Evolutionary conservation across 1,140 invertebrate genomes (phyloP), one percentile per base, ranked within the genome.

Genomic region (Diploscapter pachys): DNA sequence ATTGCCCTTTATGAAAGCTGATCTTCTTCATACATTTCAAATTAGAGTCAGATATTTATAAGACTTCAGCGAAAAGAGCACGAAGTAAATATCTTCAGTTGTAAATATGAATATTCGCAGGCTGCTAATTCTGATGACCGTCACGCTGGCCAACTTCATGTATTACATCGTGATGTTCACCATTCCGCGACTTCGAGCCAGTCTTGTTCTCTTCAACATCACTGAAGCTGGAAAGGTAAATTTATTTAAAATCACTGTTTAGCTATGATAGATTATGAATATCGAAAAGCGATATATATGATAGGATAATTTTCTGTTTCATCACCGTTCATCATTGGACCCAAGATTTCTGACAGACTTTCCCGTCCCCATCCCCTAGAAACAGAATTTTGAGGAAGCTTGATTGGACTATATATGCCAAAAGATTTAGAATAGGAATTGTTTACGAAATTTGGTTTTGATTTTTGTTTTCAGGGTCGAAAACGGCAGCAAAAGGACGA

Each of bases 101-200:
- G 31, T 31, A 31, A 31, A 31, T 31, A 31, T 31, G 31, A 31
- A 31, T 31, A 31, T 31, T 31, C 1, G 31, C 31, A 31, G 31
- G 31, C 31, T 31, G 31, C 31, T 31, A 31, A 9, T 71, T 59
- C 51, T 68, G 52, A 55, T 55, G 52, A 68, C 57, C 55, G 70
- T 79, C 4, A 82, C 81, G 4, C 8, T 81, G 4, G 8, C 80
- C 52, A 83, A 83, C 74, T 81, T 85, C 70, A 57, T 85, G 72
- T 85, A 80, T 71, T 82, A 83, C 63, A 54, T 85, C 48, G 9
- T 71, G 6, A 5, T 62, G 4, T 11, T 71, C 5, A 8, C 57
- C 8, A 51, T 72, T 49, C 71, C 71, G 50, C 59, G 2, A 49
- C n/a, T 72, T 11, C 59, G 71, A 49, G 3, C n/a, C 56, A 71